Conservation (phyloP, 2,888 invertebrate genomes). For the Cephalotes varians region DNA sequence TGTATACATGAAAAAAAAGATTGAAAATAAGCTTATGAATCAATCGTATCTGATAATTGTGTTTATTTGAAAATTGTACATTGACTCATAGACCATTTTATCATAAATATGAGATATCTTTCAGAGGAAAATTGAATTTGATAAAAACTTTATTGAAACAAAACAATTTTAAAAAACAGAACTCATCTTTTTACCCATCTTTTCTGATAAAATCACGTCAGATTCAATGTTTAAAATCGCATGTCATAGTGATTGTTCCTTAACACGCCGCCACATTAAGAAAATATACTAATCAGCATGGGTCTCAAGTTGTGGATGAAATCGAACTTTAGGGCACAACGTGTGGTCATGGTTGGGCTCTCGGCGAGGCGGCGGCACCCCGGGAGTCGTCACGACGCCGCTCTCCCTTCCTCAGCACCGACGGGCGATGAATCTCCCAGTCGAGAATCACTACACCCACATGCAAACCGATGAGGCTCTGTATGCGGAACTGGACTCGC, state of each 20-base stretch:
- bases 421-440: slow-evolving; percentile 85
- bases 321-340: slow-evolving; percentile 82
- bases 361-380: slow-evolving; percentile 83
- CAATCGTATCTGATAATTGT: neutral
- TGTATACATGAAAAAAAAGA: neutral
- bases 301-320: slow-evolving; percentile 41
- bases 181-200: neutral
- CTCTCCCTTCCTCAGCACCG: slow-evolving; percentile 83
- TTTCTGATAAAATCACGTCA: neutral
- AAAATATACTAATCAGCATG: neutral
- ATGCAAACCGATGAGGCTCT: slow-evolving; percentile 90
- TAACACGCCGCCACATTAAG: neutral
- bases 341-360: slow-evolving; percentile 85
- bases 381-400: slow-evolving; percentile 84
- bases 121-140: neutral
- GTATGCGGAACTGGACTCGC: slow-evolving; percentile 90
- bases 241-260: neutral
- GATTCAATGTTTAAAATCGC: neutral
- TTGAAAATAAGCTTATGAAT: neutral
- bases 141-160: neutral
- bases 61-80: too few species aligned
- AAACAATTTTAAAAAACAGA: neutral
- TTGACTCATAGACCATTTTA: too few species aligned
- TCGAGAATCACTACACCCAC: slow-evolving; percentile 91
- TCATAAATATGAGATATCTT: too few species aligned